Percentiles rank a stretch among this genome's conserved stretches.
These are phyloP conservation scores for Oithona nana DNA, from an alignment of 2,888 invertebrate genomes.

Conservation along the genomic window DNA sequence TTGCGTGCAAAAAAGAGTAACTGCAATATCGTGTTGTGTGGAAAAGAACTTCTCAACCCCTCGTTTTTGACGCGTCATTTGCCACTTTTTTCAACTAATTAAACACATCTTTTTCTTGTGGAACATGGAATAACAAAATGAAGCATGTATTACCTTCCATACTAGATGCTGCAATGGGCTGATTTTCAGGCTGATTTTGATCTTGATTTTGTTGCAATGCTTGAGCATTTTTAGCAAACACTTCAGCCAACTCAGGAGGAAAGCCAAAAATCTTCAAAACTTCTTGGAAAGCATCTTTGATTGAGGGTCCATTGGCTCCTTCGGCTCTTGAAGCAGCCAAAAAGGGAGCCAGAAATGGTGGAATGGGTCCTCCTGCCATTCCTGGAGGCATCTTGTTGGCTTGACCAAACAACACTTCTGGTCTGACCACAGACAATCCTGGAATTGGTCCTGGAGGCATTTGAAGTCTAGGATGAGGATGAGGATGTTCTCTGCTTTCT, in stretches of 20 bases:
- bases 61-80: background rate
- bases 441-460: background rate
- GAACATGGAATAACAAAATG: too few species aligned
- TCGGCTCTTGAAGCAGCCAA: background rate
- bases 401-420: background rate
- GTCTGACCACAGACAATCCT: background rate
- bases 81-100: background rate
- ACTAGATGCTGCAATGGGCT: too few species aligned
- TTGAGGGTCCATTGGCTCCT: background rate
- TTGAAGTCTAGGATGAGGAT: background rate
- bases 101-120: too few species aligned
- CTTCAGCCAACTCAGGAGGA: constrained; percentile 2
- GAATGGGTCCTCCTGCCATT: background rate
- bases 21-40: background rate
- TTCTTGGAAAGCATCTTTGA: constrained; percentile 13
- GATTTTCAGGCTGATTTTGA: background rate
- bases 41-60: background rate
- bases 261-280: constrained; percentile 2
- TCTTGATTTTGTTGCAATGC: background rate
- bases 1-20: background rate
- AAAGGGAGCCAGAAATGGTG: background rate
- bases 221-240: constrained; percentile 13
- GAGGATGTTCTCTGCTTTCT: background rate
- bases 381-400: background rate
- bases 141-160: too few species aligned